These are phyloP conservation scores for Rhagonycha lutea DNA, from an alignment of 2,888 invertebrate genomes.

Conservation along the genomic window DNA sequence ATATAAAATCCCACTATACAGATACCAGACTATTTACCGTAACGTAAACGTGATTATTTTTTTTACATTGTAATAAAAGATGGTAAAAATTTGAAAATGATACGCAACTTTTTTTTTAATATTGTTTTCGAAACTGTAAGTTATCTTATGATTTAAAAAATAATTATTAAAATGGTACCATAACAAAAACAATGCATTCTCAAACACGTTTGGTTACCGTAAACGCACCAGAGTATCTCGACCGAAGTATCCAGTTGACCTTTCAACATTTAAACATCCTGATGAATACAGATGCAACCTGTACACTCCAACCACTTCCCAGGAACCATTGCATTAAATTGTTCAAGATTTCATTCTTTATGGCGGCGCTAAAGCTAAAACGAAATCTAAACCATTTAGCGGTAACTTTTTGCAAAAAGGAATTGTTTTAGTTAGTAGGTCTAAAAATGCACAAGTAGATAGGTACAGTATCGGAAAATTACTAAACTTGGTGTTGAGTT, in stretches of 20 bases:
- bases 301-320: conserved; percentile 5
- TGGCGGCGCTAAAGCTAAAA: not conserved
- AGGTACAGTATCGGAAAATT: not conserved
- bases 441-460: too few relatives aligned
- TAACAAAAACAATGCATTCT: not conserved
- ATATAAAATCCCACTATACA: not conserved
- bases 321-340: conserved; percentile 11
- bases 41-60: conserved; percentile 12
- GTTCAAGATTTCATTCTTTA: conserved; percentile 4
- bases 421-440: not conserved
- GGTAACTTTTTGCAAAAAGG: not conserved
- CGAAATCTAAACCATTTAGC: not conserved
- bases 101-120: not conserved
- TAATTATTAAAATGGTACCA: not conserved
- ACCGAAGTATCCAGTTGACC: conserved; percentile 27
- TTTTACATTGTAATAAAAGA: not conserved
- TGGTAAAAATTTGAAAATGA: not conserved
- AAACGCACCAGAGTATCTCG: conserved; percentile 25
- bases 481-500: not conserved
- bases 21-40: not conserved
- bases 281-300: conserved; percentile 13
- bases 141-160: not conserved
- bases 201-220: conserved; percentile 19
- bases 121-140: not conserved
- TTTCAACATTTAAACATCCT: conserved; percentile 17